Evolutionary conservation across 2,113 vertebrate genomes (phyloP), one percentile per base, ranked within the genome.

Genomic region (Grallaria varia): DNA sequence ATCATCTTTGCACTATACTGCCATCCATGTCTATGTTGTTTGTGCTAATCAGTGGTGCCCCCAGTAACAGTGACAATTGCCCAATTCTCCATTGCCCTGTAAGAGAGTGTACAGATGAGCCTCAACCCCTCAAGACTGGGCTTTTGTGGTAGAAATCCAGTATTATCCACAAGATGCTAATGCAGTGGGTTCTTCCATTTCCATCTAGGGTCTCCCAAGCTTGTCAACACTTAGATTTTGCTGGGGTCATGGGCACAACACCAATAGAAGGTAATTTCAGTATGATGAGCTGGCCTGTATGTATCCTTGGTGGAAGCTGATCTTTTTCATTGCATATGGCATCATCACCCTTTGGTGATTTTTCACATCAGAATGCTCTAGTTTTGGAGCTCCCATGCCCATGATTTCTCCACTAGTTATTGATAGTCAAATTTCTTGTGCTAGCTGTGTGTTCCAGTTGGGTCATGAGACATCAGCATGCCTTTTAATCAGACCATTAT

Each of bases 201-300:
- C 39, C 8, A 35, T 60, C 24, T 67, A n/a, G 47, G 24, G 52
- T 6, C 10, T 75, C 24, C 7, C 45, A 75, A 60, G 24, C 14
- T 18, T 14, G 3, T 68, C 24, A 89, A 30, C 9, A 9, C 20
- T 7, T 53, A 21, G 28, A 5, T 40, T 45, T 68, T 82, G 3
- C 33, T 60, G 28, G 16, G 3, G 3, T 82, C 7, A 8, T n/a
- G 23, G 19, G 13, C 24, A 44, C 8, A 39, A 52, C 22, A 44
- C 28, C 44, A 23, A 24, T 3, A 44, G 19, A 59, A 81, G 27
- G 19, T 44, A 1, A 0, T 19, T 81, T 66, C 27, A 67, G 37
- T 23, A 10, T n/a, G 14, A 35, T 18, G 37, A 25, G 21, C 31
- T 17, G 3, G 14, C 12, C 9, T 50, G 19, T 0, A 0, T 44